Percentiles rank a stretch among this genome's conserved stretches.
Evolutionary conservation across 2,797 vertebrate species (phyloP).

Genomic region (Salmo trutta): DNA sequence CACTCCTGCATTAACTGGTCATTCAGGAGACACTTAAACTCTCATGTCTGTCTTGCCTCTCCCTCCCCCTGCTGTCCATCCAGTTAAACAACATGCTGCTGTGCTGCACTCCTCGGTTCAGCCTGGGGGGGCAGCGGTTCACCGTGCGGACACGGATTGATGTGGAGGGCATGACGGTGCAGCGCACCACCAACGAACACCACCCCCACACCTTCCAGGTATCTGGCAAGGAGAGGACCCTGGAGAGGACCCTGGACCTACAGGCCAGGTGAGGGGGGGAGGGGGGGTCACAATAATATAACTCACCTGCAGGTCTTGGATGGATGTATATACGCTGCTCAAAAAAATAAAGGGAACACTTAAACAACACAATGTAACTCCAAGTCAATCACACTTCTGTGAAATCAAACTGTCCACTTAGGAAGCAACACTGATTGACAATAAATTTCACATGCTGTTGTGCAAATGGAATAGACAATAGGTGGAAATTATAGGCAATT

Average conservation of each 20-base stretch:
- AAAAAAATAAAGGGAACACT: too few species aligned
- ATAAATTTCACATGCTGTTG: too few species aligned
- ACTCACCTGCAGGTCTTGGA: neutral
- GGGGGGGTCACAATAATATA: neutral
- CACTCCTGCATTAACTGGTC: too few species aligned
- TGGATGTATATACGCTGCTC: neutral
- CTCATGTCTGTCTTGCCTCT: neutral
- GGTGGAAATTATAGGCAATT: too few species aligned
- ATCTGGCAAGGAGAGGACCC: constrained; percentile 83
- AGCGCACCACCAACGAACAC: constrained; percentile 73
- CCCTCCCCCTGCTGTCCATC: neutral
- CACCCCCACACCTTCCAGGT: constrained; percentile 86
- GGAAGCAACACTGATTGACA: too few species aligned
- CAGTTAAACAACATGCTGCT: constrained; percentile 94
- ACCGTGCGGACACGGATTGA: constrained; percentile 83
- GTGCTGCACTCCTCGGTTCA: constrained; percentile 86
- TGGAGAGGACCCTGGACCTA: constrained; percentile 85
- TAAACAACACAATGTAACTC: too few species aligned
- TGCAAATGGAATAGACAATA: too few species aligned
- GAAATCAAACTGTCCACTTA: too few species aligned
- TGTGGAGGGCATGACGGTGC: constrained; percentile 84
- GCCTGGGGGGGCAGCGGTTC: constrained; percentile 84
- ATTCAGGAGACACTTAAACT: too few species aligned
- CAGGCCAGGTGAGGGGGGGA: constrained; percentile 78
- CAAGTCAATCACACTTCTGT: too few species aligned